These are phyloP conservation scores for Psephotus haematonotus DNA, from an alignment of 2,113 vertebrate species.

Conservation along the genomic window DNA sequence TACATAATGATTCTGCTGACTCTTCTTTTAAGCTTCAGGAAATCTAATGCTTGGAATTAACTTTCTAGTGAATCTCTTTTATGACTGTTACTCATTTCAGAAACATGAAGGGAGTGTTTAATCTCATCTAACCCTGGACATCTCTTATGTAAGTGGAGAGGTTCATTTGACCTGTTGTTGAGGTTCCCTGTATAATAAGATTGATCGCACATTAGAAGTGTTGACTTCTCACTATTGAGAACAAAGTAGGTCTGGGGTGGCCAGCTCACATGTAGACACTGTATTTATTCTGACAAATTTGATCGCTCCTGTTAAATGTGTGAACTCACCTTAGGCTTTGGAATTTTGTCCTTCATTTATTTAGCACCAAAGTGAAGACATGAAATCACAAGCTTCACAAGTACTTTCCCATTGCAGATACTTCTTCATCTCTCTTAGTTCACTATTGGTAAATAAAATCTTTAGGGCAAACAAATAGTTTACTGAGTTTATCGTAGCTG, in stretches of 20 bases:
- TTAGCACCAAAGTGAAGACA: background rate
- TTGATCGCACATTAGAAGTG: rapidly evolving
- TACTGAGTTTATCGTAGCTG: background rate
- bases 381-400: background rate
- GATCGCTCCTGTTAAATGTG: background rate
- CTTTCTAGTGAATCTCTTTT: background rate
- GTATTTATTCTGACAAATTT: background rate
- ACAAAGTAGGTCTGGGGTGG: background rate
- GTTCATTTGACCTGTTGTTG: background rate
- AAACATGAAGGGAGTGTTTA: background rate
- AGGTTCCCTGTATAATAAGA: background rate
- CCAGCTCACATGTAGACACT: background rate
- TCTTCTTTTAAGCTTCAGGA: slow-evolving; percentile 2
- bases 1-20: slow-evolving; percentile 26
- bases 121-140: background rate
- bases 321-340: background rate
- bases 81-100: background rate
- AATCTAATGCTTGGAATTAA: background rate
- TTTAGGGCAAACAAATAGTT: background rate
- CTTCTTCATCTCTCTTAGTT: background rate
- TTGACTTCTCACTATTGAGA: background rate
- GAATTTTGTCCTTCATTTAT: background rate
- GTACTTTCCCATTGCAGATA: background rate
- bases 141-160: background rate
- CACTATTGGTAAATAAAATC: background rate